Evolutionary conservation across 2,797 vertebrate genomes (phyloP), one percentile per base, ranked within the genome.

Genomic region (Danio aesculapii): DNA sequence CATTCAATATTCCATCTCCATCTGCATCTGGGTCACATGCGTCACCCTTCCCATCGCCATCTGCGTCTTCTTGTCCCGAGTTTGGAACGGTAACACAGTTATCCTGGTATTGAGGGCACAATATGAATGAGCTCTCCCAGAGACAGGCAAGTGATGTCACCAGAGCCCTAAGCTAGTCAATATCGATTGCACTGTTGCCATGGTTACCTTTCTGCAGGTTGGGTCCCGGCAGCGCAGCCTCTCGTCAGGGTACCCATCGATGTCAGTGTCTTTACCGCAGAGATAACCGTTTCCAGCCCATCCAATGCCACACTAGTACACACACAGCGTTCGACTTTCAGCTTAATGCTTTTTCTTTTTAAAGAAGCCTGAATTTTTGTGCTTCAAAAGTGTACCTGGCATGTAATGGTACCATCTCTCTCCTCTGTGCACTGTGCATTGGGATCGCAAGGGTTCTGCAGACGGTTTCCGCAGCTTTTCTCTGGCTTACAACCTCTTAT

Each of bases 211-310:
- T 92, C 84, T 97, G 89, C 98, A 99, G 81, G 76, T 95, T 19
- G 85, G 71, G 84, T 97, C 93, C 75, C 96, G 94, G 90, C 98
- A 99, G 2, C 92, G 92, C 53, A 99, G 95, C 81, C 97, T 96
- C 86, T 98, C 97, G 0, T 99, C 96, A 0, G 98, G 98, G 86
- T 98, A 99, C 75, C 98, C 97, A n/a, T 99, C 98, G 6, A 99
- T 99, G 90, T 99, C 98, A 0, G 97, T 94, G 70, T 99, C 98
- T 90, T 96, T 99, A 79, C 96, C 98, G 3, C 98, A 99, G 73
- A 98, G 77, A 81, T 94, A 97, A 73, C 98, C 98, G n/a, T 99
- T 96, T 13, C 98, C 98, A 69, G 98, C 98, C 98, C 98, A 99
- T 84, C 98, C 98, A 46, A 99, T 95, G 67, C 96, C 95, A 90